These are phyloP conservation scores for Macrocentrus cingulum DNA, from an alignment of 1,140 invertebrate species.

Conservation along the genomic window DNA sequence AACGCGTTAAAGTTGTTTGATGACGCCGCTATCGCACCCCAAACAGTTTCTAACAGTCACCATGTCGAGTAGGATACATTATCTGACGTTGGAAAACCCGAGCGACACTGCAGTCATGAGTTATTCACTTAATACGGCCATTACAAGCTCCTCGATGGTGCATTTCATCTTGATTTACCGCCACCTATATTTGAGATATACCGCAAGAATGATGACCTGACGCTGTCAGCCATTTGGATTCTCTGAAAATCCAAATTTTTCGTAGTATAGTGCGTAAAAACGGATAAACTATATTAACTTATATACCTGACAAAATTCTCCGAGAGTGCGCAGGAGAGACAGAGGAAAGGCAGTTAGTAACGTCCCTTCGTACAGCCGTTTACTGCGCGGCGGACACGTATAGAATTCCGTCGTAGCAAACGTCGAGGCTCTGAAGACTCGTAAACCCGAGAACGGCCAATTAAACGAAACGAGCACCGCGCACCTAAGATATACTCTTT, in stretches of 20 bases:
- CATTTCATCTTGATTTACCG: constrained; percentile 57
- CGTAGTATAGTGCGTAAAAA: too few species aligned
- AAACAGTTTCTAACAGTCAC: constrained; percentile 43
- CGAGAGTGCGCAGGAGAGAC: too few species aligned
- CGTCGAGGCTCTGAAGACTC: constrained; percentile 41
- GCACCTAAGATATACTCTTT: constrained; percentile 46
- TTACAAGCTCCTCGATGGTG: constrained; percentile 53
- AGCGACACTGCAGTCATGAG: constrained; percentile 42
- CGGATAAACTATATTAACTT: too few species aligned
- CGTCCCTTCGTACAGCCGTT: not conserved
- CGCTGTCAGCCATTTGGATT: too few species aligned
- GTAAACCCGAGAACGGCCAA: constrained; percentile 50
- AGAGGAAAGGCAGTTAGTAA: not conserved
- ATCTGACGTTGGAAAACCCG: constrained; percentile 17
- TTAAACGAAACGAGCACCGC: constrained; percentile 49
- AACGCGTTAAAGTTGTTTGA: constrained; percentile 53
- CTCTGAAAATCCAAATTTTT: too few species aligned
- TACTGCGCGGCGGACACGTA: constrained; percentile 9
- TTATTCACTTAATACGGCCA: constrained; percentile 57
- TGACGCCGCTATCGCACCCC: constrained; percentile 47
- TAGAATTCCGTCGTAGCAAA: constrained; percentile 15
- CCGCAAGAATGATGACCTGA: too few species aligned
- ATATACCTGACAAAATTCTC: too few species aligned
- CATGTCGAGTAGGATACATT: not conserved
- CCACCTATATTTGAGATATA: constrained; percentile 54